These are phyloP conservation scores for Drosophila maculinotata DNA, from an alignment of 2,888 invertebrate species.

Conservation along the genomic window DNA sequence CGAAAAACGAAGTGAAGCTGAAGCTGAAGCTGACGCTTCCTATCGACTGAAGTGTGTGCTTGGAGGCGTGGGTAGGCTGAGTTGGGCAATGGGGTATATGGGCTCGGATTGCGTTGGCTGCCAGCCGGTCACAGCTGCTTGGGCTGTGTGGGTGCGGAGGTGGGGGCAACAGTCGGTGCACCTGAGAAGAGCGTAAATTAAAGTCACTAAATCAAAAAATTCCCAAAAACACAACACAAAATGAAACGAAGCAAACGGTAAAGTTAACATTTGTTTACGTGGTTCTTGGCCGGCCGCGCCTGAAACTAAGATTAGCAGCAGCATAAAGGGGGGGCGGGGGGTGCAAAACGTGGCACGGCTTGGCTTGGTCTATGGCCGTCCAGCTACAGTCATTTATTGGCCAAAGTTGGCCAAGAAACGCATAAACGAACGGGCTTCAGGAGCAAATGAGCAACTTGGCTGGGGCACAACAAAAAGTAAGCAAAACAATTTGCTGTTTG, in stretches of 20 bases:
- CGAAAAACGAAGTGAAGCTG: conserved; percentile 78
- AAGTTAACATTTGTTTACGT: conserved; percentile 82
- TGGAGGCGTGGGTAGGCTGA: conserved; percentile 19
- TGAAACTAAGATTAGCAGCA: conserved; percentile 37
- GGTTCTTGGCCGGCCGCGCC: conserved; percentile 54
- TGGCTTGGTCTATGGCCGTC: conserved; percentile 36
- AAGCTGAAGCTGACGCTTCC: conserved; percentile 69
- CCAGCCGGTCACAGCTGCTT: conserved; percentile 60
- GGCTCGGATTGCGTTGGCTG: conserved; percentile 21
- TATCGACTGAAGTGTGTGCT: conserved; percentile 67
- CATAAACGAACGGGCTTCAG: conserved; percentile 48
- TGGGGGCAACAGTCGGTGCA: conserved; percentile 77
- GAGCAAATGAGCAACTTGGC: conserved; percentile 78
- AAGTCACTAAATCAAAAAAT: conserved; percentile 82
- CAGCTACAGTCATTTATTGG: conserved; percentile 73
- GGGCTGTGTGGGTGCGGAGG: conserved; percentile 4
- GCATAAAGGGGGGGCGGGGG: not conserved
- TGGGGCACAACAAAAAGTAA: conserved; percentile 75
- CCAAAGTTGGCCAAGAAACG: conserved; percentile 67
- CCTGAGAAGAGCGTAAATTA: conserved; percentile 81
- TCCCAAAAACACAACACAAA: conserved; percentile 57
- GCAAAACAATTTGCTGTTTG: conserved; percentile 77
- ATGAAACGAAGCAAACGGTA: conserved; percentile 66
- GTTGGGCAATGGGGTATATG: conserved; percentile 9
- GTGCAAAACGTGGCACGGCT: conserved; percentile 18